A percentile compares a stretch with the other conserved stretches of the same genome.
Conservation (phyloP, 2,888 invertebrate species). For the Molanna angustata region DNA sequence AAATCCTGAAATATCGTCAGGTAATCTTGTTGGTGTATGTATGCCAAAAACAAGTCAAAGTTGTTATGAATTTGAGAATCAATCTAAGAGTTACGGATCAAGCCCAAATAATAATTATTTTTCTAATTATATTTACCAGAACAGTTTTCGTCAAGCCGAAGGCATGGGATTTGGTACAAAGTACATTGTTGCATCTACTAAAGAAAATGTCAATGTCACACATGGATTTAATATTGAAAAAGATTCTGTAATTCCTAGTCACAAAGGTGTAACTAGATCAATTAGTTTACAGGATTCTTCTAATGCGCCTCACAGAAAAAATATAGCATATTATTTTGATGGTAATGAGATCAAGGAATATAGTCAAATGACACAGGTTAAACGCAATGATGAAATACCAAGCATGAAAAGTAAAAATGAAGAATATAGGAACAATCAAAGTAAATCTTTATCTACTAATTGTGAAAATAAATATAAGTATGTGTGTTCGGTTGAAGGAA, state of each 20-base stretch:
- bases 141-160: slow-evolving; percentile 38
- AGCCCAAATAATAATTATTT: slow-evolving; percentile 59
- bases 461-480: slow-evolving; percentile 49
- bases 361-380: slow-evolving; percentile 44
- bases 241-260: slow-evolving; percentile 41
- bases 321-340: slow-evolving; percentile 54
- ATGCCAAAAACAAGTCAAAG: slow-evolving; percentile 51
- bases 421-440: slow-evolving; percentile 54
- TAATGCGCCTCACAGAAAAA: slow-evolving; percentile 44
- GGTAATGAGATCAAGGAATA: slow-evolving; percentile 43
- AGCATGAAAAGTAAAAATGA: slow-evolving; percentile 51
- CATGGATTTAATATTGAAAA: slow-evolving; percentile 44
- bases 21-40: slow-evolving; percentile 37
- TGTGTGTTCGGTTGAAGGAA: slow-evolving; percentile 49
- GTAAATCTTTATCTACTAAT: slow-evolving; percentile 49
- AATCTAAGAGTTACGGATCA: slow-evolving; percentile 62
- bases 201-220: slow-evolving; percentile 39
- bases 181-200: slow-evolving; percentile 21
- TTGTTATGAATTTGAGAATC: slow-evolving; percentile 53
- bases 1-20: slow-evolving; percentile 43
- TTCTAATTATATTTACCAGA: slow-evolving; percentile 56
- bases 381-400: slow-evolving; percentile 57
- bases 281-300: slow-evolving; percentile 50
- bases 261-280: slow-evolving; percentile 51
- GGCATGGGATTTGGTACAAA: slow-evolving; percentile 12